Base-by-base conservation (phyloP, 2,113 vertebrate species). In the Dipodomys ordii region DNA sequence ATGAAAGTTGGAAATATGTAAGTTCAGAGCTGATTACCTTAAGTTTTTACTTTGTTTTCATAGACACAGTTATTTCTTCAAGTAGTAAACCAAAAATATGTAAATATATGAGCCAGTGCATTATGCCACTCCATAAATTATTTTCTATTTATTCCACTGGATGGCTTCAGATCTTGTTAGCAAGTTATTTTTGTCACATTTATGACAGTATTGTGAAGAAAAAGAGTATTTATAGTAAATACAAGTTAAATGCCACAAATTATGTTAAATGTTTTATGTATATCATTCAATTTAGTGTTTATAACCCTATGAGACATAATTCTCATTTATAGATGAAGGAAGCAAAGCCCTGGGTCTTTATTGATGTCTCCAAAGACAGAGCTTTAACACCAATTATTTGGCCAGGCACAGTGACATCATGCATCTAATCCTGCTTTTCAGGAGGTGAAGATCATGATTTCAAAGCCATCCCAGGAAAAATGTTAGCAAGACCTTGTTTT, bases 121-220 rank as follows among this genome's bases (percentile, higher is more conserved):
- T 77, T 46, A 32, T 78, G 28, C 13, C 10, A 25, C 12, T 77
- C 32, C 16, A 67, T 68, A 81, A 91, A 93, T 79, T 86, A 71
- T 71, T 89, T 91, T 44, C 68, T 44, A 90, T 81, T 68, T 91
- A 81, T 72, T 73, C 35, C 8, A 68, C 57, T 28, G 16, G 71
- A 83, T 32, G 28, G 25, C 65, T 92, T 88, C 69, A 65, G 16
- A 85, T 39, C 74, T 86, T 86, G 12, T 92, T 88, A 91, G 53
- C 12, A 87, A 87, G 69, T 65, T 91, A 82, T 88, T 94, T 94
- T 91, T 94, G 44, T 84, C 28, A 83, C 30, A 83, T 72, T 83
- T 93, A 86, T 86, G 25, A 89, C 18, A 91, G n/a, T 64, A 80
- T 30, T 68, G 2, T 44, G 71, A 91, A 76, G 44, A 25, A 84